Evolutionary conservation across 2,888 invertebrate species (phyloP).

Genomic region (Acleris sparsana): DNA sequence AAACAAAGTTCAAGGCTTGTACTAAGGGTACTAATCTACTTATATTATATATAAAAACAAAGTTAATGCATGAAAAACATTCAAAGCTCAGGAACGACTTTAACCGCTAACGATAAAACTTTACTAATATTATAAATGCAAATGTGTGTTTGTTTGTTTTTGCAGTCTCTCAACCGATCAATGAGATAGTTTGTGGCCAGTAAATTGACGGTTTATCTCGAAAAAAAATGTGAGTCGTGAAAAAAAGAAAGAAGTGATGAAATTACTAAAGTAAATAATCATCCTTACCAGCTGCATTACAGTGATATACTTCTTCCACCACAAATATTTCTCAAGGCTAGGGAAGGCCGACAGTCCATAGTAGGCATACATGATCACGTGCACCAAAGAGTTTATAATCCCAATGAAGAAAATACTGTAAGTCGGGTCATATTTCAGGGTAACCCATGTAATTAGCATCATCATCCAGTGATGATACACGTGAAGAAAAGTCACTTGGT

Average conservation of each 20-base stretch:
- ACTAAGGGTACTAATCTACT: no score
- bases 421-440: constrained; percentile 87
- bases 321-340: constrained; percentile 91
- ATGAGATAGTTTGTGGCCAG: no score
- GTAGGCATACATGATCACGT: constrained; percentile 95
- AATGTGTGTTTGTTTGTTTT: no score
- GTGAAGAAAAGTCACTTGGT: constrained; percentile 93
- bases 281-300: constrained; percentile 89
- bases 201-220: no score
- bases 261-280: neutral
- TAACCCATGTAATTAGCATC: constrained; percentile 88
- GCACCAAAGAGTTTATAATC: constrained; percentile 90
- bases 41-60: no score
- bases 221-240: no score
- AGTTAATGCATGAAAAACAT: no score
- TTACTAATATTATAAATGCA: no score
- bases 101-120: no score
- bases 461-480: constrained; percentile 93
- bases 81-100: no score
- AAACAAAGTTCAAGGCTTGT: neutral
- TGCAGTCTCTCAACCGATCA: no score
- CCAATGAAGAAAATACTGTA: constrained; percentile 83
- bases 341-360: constrained; percentile 93
- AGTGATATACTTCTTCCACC: constrained; percentile 97
- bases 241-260: no score